Evolutionary conservation across 1,140 invertebrate genomes (phyloP), one percentile per base, ranked within the genome.

Genomic region (Magallana angulata): DNA sequence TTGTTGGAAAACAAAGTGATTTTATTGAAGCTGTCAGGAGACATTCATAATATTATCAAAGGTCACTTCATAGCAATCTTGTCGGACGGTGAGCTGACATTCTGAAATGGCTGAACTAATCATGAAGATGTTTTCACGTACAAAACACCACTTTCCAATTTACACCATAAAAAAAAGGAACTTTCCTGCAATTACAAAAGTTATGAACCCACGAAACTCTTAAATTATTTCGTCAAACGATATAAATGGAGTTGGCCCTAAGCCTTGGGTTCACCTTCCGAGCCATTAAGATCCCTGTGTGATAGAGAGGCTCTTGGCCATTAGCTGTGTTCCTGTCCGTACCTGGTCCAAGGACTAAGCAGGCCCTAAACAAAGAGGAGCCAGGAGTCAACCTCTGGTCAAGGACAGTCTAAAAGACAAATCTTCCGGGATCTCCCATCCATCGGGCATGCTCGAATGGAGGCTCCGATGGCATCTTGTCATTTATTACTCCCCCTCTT

Each of bases 351-450:
- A 24, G 24, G 18, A 18, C 7, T n/a, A 7, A 64, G 18, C 60
- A n/a, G 0, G 36, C 14, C 68, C 0, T 18, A 76, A 0, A 76
- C 68, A 76, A 76, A 76, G 68, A 36, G 8, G 7, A 62, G 60
- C 60, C 60, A 62, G 2, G 36, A 76, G 68, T 76, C 68, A 76
- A 12, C 24, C 12, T 11, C 18, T 76, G 18, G 68, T 76, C 68
- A 76, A 76, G 68, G 68, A 18, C 68, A 12, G 68, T 7, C 68
- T 76, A 30, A 30, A 76, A 76, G 68, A 76, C 68, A 76, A 76
- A 76, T 76, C 68, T 76, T 30, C 64, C 7, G 68, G 24, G 24
- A 76, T 76, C 68, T 64, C 60, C 36, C 68, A 76, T 76, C 36
- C 68, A 24, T 76, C 36, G 18, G 68, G 30, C 24, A 76, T 6